Conservation (phyloP, 1,140 invertebrate genomes). For the Cotesia glomerata region DNA sequence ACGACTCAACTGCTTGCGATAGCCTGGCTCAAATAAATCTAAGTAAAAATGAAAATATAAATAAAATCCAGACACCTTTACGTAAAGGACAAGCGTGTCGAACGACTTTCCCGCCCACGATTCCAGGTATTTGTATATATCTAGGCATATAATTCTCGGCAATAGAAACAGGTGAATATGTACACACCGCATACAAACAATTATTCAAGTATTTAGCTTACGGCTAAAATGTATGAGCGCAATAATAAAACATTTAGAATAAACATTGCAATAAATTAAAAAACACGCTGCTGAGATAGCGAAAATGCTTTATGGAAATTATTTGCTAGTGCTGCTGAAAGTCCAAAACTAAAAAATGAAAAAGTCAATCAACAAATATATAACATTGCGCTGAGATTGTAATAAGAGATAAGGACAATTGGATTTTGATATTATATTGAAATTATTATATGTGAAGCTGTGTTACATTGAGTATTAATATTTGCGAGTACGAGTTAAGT, state of each 20-base stretch:
- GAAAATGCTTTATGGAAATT: too few relatives aligned
- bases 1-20: not conserved
- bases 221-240: not conserved
- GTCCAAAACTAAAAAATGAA: not conserved
- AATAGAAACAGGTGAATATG: slow-evolving; percentile 16
- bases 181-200: not conserved
- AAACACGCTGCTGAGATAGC: not conserved
- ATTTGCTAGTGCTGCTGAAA: not conserved
- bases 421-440: too few relatives aligned
- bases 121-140: slow-evolving; percentile 3
- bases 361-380: too few relatives aligned
- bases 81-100: slow-evolving; percentile 27
- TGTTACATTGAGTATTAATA: not conserved
- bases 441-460: not conserved
- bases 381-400: too few relatives aligned
- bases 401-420: too few relatives aligned
- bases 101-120: slow-evolving; percentile 30
- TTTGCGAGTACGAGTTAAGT: not conserved
- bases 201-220: not conserved
- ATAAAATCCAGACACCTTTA: slow-evolving; percentile 22
- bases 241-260: slow-evolving; percentile 2
- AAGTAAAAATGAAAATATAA: slow-evolving; percentile 5
- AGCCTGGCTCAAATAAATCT: not conserved
- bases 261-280: too few relatives aligned
- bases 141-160: not conserved